Evolutionary conservation across 2,888 invertebrate genomes (phyloP).

Genomic region (Caenorhabditis sulstoni): DNA sequence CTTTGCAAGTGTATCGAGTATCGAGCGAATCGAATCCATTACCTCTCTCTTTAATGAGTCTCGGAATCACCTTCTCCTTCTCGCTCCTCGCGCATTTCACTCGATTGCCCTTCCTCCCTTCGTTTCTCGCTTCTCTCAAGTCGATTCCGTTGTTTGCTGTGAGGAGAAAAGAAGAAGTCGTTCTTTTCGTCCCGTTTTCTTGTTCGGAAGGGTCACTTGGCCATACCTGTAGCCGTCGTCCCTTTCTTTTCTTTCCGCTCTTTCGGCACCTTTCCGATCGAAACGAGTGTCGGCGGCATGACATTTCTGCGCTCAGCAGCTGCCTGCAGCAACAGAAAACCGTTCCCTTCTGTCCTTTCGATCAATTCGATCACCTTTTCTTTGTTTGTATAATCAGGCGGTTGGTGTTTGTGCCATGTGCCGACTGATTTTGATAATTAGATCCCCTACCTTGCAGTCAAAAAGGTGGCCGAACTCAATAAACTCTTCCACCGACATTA

Average conservation of each 20-base stretch:
- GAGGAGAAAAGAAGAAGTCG: constrained; percentile 34
- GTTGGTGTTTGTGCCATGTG: not conserved
- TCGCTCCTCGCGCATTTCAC: constrained; percentile 55
- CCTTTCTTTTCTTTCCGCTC: constrained; percentile 19
- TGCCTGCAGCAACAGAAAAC: no score
- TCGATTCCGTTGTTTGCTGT: constrained; percentile 48
- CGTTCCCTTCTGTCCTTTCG: constrained; percentile 22
- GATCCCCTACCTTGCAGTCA: no score
- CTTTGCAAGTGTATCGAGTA: constrained; percentile 33
- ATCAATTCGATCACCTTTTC: constrained; percentile 39
- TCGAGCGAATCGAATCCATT: constrained; percentile 32
- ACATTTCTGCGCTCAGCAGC: constrained; percentile 55
- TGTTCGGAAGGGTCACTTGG: constrained; percentile 28
- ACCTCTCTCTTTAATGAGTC: constrained; percentile 50
- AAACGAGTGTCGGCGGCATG: constrained; percentile 17
- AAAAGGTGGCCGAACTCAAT: no score
- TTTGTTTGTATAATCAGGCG: constrained; percentile 18
- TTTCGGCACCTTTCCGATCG: constrained; percentile 40
- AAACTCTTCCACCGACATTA: not conserved
- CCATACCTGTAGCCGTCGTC: constrained; percentile 7
- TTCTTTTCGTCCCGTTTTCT: constrained; percentile 30
- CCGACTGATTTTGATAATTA: not conserved
- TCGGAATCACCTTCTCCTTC: constrained; percentile 7
- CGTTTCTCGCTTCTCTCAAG: not conserved
- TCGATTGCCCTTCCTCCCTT: constrained; percentile 36